Percentiles rank a stretch among this genome's conserved stretches.
Conservation (phyloP, 2,113 vertebrate genomes). For the Rhinopomastus cyanomelas region DNA sequence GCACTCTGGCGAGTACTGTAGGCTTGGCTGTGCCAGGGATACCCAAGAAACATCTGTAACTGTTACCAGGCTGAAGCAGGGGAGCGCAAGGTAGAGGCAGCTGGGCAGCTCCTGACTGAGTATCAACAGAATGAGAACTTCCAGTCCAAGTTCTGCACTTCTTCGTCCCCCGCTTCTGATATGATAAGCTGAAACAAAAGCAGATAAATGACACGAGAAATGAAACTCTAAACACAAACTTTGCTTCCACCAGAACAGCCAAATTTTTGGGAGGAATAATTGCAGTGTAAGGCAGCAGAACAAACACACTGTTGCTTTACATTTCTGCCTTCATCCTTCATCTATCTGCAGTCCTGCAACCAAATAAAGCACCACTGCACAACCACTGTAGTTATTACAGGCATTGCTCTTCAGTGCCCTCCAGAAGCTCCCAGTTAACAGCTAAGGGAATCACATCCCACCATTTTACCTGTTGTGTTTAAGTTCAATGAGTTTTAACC, state of each 20-base stretch:
- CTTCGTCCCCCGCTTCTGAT: neutral
- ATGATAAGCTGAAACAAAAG: neutral
- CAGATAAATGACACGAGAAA: neutral
- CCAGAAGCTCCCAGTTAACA: neutral
- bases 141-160: neutral
- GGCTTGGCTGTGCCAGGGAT: neutral
- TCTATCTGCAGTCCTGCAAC: neutral
- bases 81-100: fast-evolving
- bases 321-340: neutral
- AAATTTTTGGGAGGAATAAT: neutral
- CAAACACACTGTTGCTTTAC: neutral
- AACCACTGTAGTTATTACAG: too few relatives aligned
- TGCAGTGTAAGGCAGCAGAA: neutral
- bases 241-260: neutral
- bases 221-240: neutral
- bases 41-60: neutral
- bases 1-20: neutral
- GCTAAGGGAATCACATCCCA: neutral
- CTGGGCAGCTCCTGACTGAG: neutral
- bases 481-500: neutral
- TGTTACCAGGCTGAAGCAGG: neutral
- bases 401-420: neutral
- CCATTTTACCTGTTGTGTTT: neutral
- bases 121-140: neutral
- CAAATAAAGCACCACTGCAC: neutral